Evolutionary conservation across 2,888 invertebrate genomes (phyloP).

Genomic region (Heteropelma amictum): DNA sequence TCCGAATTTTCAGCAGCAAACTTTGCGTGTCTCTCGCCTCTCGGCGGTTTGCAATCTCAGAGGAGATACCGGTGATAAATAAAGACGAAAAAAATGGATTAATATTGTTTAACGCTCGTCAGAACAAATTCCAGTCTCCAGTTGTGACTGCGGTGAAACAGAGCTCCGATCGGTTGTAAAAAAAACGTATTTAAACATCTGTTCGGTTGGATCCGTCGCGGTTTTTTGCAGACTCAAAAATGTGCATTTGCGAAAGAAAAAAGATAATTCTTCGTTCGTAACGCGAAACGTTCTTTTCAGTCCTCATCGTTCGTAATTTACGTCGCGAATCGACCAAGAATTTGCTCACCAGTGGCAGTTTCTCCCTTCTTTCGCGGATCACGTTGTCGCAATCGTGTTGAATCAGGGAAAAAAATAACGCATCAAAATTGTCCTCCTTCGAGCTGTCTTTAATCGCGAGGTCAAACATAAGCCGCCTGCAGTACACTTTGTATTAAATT

Average conservation of each 20-base stretch:
- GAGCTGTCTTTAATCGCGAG: no score
- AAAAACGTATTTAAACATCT: constrained; percentile 39
- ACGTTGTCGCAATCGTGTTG: not conserved
- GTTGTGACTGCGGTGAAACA: constrained; percentile 15
- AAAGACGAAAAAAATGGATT: not conserved
- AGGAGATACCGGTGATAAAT: no score
- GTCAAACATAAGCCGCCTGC: no score
- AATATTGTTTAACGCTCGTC: not conserved
- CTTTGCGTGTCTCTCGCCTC: no score
- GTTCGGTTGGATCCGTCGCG: constrained; percentile 8
- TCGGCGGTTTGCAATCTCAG: no score
- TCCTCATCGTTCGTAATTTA: constrained; percentile 20
- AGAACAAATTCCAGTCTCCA: not conserved
- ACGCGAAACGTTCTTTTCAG: constrained; percentile 18
- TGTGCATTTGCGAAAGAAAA: not conserved
- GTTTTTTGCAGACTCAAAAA: constrained; percentile 17
- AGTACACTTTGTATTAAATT: no score
- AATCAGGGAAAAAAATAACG: not conserved
- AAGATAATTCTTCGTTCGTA: constrained; percentile 26
- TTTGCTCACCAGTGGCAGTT: constrained; percentile 63
- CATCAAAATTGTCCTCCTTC: no score
- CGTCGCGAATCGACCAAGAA: constrained; percentile 65
- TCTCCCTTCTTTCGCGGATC: constrained; percentile 9
- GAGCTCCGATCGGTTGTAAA: constrained; percentile 8
- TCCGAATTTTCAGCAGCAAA: no score